Evolutionary conservation across 2,113 vertebrate species (phyloP).

Genomic region (Hemibagrus wyckioides): DNA sequence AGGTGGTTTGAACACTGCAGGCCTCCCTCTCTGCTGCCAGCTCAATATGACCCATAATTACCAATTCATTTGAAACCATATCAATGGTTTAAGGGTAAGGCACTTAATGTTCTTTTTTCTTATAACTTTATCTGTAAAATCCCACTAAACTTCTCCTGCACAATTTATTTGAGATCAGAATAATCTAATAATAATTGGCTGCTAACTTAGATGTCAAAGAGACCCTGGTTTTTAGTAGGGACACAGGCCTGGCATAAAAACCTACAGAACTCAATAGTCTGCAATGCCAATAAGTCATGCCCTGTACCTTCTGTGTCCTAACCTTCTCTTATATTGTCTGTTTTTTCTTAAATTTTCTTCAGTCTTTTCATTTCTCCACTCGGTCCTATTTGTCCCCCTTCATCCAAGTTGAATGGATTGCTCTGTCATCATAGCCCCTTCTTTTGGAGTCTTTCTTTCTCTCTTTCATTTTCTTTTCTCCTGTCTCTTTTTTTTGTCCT

Average conservation of each 20-base stretch:
- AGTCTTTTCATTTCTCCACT: constrained; percentile 40
- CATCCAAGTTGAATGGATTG: constrained; percentile 50
- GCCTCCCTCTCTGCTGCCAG: not conserved
- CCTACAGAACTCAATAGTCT: not conserved
- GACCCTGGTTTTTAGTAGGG: not conserved
- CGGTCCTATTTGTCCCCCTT: constrained; percentile 37
- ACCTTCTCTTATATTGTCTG: not conserved
- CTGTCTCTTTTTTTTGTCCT: constrained; percentile 48
- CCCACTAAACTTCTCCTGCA: not conserved
- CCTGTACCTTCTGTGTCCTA: constrained; percentile 32
- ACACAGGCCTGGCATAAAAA: not conserved
- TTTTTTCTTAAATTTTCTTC: constrained; percentile 19
- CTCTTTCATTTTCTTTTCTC: constrained; percentile 54
- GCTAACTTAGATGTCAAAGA: not conserved
- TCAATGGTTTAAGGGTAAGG: not conserved
- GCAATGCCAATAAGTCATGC: not conserved
- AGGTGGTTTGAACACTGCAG: not conserved
- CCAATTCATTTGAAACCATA: not conserved
- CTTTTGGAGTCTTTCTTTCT: constrained; percentile 47
- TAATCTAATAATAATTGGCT: not conserved
- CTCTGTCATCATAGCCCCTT: constrained; percentile 48
- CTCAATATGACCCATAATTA: not conserved
- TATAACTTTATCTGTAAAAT: not conserved
- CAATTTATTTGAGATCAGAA: not conserved
- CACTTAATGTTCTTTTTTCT: not conserved